phyloP scores from a whole-genome alignment of 2,888 invertebrate genomes.

The Sepioteuthis lessoniana region DNA sequence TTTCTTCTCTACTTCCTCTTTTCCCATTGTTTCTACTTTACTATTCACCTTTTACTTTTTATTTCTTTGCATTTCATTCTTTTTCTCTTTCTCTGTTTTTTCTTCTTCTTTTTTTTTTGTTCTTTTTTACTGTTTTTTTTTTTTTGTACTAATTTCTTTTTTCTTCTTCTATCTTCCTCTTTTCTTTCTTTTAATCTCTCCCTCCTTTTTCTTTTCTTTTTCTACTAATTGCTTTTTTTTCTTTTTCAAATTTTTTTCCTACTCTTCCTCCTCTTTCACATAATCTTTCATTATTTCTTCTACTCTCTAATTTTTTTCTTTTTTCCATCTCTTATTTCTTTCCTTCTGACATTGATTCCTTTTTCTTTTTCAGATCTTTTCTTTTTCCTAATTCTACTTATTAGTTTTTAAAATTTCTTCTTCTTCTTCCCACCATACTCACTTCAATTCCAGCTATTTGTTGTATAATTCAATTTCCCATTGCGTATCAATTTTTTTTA shows the following conservation, averaged over 20 bases:
- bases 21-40: too few relatives aligned
- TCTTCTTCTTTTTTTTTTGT: background rate
- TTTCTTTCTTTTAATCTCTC: background rate
- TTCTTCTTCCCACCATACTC: background rate
- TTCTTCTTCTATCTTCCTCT: background rate
- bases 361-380: too few relatives aligned
- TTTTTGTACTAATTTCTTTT: too few relatives aligned
- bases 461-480: slow-evolving; percentile 10
- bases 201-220: background rate
- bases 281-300: too few relatives aligned
- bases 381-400: too few relatives aligned
- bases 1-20: too few relatives aligned
- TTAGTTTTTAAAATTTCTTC: too few relatives aligned
- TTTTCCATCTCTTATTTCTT: too few relatives aligned
- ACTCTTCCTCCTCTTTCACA: background rate
- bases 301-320: too few relatives aligned
- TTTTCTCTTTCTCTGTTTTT: background rate
- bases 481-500: background rate
- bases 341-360: too few relatives aligned
- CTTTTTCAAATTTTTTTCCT: background rate
- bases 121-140: too few relatives aligned
- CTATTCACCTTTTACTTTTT: too few relatives aligned
- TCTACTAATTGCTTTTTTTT: background rate
- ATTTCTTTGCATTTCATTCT: background rate
- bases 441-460: background rate